Percentiles rank a stretch among this genome's conserved stretches.
Conservation (phyloP, 2,113 vertebrate genomes). For the Channa maculata region DNA sequence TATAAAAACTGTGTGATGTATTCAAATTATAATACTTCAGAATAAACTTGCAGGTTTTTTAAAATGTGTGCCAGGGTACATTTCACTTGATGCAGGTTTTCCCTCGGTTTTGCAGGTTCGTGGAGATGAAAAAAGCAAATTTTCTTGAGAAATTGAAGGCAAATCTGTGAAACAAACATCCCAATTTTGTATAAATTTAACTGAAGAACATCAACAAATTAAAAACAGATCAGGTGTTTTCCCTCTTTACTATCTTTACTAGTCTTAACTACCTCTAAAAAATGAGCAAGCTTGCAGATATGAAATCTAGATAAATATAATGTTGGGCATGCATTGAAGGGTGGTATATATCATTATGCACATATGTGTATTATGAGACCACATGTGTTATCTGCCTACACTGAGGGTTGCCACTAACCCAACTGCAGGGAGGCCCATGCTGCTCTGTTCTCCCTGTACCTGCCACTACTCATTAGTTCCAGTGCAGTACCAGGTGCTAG, state of each 20-base stretch:
- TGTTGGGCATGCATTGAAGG: conserved; percentile 26
- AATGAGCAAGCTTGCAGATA: neutral
- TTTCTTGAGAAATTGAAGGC: conserved; percentile 9
- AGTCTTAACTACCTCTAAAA: neutral
- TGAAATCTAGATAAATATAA: conserved; percentile 1
- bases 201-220: neutral
- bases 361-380: conserved; percentile 47
- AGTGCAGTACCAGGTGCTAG: conserved; percentile 81
- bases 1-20: neutral
- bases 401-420: conserved; percentile 73
- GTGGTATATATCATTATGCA: conserved; percentile 39
- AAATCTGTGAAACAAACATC: conserved; percentile 58
- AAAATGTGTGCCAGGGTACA: conserved; percentile 9
- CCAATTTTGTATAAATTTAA: conserved; percentile 15
- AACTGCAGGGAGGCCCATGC: conserved; percentile 66
- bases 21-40: conserved; percentile 11
- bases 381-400: conserved; percentile 59
- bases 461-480: conserved; percentile 91
- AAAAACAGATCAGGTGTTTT: neutral
- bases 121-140: conserved; percentile 22
- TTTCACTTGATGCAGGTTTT: conserved; percentile 38
- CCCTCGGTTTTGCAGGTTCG: conserved; percentile 6
- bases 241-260: neutral
- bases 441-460: conserved; percentile 79
- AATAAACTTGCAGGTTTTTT: neutral